Conservation (phyloP, 2,797 vertebrate genomes). For the Pristis pectinata region DNA sequence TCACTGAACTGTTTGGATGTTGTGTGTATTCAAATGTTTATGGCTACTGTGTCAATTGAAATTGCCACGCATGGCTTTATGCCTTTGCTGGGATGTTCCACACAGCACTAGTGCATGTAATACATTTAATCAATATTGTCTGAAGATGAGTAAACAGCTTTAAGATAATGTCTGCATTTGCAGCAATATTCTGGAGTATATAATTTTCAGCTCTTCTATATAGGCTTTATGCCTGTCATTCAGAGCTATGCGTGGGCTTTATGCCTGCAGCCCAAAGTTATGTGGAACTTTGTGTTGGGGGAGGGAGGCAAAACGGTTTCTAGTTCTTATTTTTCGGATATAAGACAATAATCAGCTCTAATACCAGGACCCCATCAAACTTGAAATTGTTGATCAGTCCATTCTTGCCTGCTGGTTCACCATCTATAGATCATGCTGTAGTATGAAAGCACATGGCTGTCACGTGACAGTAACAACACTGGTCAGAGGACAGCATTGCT, state of each 20-base stretch:
- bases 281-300: not conserved
- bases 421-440: too few species aligned
- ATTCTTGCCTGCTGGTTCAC: too few species aligned
- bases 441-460: too few species aligned
- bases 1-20: too few species aligned
- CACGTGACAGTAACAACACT: too few species aligned
- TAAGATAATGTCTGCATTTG: too few species aligned
- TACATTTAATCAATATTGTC: not conserved
- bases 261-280: not conserved
- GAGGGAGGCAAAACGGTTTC: conserved; percentile 12
- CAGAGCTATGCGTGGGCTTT: not conserved
- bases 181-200: not conserved
- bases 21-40: too few species aligned
- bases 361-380: not conserved
- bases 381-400: not conserved
- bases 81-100: too few species aligned
- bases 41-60: too few species aligned
- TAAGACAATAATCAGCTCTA: not conserved
- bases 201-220: not conserved
- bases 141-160: not conserved
- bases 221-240: not conserved
- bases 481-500: too few species aligned
- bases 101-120: not conserved
- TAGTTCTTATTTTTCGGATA: conserved; percentile 32
- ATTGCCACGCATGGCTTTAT: too few species aligned